Evolutionary conservation across 2,888 invertebrate species (phyloP), one percentile per base, ranked within the genome.

Genomic region (Drosophila limbata): DNA sequence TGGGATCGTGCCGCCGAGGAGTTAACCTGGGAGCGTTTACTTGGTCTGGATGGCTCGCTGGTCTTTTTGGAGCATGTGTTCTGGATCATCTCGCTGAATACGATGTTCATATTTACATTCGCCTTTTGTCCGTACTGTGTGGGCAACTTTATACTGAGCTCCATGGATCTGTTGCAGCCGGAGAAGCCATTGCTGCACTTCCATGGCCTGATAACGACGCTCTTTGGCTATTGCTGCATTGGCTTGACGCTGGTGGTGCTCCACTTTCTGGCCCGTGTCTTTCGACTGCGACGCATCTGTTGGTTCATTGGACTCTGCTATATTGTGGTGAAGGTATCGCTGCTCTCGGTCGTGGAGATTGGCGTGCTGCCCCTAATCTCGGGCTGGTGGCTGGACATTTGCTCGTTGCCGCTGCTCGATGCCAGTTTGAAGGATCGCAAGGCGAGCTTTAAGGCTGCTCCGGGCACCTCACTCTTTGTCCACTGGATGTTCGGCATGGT

Each of bases 401-500:
- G 99, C 91, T 99, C 99, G 0, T 93, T 99, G 80, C 95, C 97
- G 0, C 95, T 98, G 94, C 97, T 98, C 84, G 97, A 98, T 91
- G 97, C 98, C 1, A 88, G 79, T 21, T 31, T 96, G 0, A 96
- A 96, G 91, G 97, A 97, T 90, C 95, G 99, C 40, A 96, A 98
- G 91, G 94, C 95, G 0, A 97, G 97, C 73, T 97, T 99, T 82
- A 95, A 96, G 75, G 94, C 96, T 0, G 98, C 98, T 0, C 99
- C 99, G 0, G 98, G 98, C 84, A 98, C 99, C 0, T 97, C 98
- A 1, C 97, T 99, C 94, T 99, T 99, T 91, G 96, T 99, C 61
- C 99, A 99, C 92, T 99, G 99, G 99, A 95, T 99, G 42, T 97
- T 98, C 8, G 99, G 99, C 66, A 99, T 99, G 98, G 97, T 97